Conservation (phyloP, 2,888 invertebrate genomes). For the Coelogynopora nodosa region DNA sequence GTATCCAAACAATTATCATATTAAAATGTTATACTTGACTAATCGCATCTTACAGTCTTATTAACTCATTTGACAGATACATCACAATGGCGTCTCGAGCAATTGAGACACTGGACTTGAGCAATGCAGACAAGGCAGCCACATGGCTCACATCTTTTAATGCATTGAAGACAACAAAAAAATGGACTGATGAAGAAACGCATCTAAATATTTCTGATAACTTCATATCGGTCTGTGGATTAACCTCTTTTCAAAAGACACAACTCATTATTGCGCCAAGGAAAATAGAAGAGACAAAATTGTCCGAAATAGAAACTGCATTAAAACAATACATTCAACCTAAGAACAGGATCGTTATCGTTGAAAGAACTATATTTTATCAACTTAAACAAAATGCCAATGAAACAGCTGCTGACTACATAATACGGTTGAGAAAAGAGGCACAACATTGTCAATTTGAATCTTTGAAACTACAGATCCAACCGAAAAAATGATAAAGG, state of each 20-base stretch:
- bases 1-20: not conserved
- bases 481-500: not conserved
- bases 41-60: not conserved
- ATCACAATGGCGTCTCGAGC: not conserved
- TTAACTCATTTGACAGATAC: not conserved
- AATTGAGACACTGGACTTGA: not conserved
- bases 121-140: not conserved
- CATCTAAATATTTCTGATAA: not conserved
- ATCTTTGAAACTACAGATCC: not conserved
- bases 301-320: not conserved
- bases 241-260: not conserved
- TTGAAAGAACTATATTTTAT: not conserved
- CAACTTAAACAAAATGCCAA: not conserved
- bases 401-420: not conserved
- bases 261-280: not conserved
- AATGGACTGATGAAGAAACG: not conserved
- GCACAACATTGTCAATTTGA: too few species aligned
- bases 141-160: not conserved
- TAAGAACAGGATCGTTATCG: not conserved
- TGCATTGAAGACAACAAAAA: not conserved
- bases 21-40: not conserved
- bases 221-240: not conserved
- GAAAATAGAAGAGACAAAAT: not conserved
- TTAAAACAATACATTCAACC: not conserved
- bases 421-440: not conserved